phyloP scores from a whole-genome alignment of 1,140 invertebrate species.

The Brachionus rotundiformis region DNA sequence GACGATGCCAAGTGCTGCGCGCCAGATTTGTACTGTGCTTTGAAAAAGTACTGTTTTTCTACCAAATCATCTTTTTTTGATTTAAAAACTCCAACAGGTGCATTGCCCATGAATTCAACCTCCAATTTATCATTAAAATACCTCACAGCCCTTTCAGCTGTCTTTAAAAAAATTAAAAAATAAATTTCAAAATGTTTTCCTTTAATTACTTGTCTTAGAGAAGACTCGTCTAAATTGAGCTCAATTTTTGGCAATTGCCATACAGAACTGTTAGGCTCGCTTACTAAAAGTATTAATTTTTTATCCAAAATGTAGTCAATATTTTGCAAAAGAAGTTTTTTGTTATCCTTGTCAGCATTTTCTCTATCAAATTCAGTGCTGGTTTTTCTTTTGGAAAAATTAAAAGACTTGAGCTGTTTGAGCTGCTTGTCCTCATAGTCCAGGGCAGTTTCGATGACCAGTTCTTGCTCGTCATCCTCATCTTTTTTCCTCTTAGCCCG shows the following conservation, averaged over 20 bases:
- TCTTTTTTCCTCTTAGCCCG: slow-evolving; percentile 16
- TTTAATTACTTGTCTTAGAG: slow-evolving; percentile 29
- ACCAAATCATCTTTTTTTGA: not conserved
- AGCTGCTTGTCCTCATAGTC: slow-evolving; percentile 41
- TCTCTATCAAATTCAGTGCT: not conserved
- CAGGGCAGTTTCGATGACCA: slow-evolving; percentile 42
- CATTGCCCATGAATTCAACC: slow-evolving; percentile 46
- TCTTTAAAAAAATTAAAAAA: slow-evolving; percentile 34
- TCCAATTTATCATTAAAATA: slow-evolving; percentile 12
- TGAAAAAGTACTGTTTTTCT: slow-evolving; percentile 31
- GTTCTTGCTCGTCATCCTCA: not conserved
- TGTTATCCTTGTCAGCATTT: not conserved
- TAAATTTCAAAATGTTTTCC: not conserved
- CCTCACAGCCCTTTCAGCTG: slow-evolving; percentile 5
- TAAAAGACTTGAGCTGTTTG: slow-evolving; percentile 10
- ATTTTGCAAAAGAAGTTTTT: slow-evolving; percentile 39
- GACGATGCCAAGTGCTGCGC: slow-evolving; percentile 18
- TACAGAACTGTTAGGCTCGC: not conserved
- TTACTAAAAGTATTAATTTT: slow-evolving; percentile 50
- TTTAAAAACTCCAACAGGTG: slow-evolving; percentile 39
- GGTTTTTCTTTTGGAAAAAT: slow-evolving; percentile 12
- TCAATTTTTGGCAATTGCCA: slow-evolving; percentile 48
- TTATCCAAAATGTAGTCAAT: slow-evolving; percentile 39
- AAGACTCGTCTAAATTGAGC: not conserved
- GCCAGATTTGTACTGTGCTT: slow-evolving; percentile 45